These are phyloP conservation scores for Rhagonycha lutea DNA, from an alignment of 2,888 invertebrate species.

Conservation along the genomic window DNA sequence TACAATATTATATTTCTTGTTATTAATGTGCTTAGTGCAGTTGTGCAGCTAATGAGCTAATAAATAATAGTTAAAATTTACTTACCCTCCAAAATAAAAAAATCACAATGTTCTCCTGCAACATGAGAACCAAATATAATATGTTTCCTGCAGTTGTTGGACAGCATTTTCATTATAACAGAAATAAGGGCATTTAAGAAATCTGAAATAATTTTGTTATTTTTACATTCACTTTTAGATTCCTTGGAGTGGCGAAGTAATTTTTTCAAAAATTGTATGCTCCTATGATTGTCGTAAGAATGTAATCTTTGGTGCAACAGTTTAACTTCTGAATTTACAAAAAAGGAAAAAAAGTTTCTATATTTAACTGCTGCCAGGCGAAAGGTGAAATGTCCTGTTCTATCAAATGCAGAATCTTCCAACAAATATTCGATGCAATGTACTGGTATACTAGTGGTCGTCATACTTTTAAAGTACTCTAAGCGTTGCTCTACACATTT, in stretches of 20 bases:
- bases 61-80: background rate
- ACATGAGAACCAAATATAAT: conserved; percentile 13
- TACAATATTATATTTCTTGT: no score
- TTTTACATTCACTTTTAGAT: conserved; percentile 13
- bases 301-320: conserved; percentile 28
- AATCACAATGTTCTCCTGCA: conserved; percentile 3
- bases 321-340: conserved; percentile 51
- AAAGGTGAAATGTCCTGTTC: conserved; percentile 63
- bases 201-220: conserved; percentile 6
- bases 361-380: conserved; percentile 54
- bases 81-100: conserved; percentile 14
- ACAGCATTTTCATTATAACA: conserved; percentile 22
- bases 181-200: conserved; percentile 5
- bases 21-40: no score
- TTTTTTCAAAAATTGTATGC: conserved; percentile 31
- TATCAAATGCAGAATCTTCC: conserved; percentile 63
- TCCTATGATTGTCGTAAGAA: conserved; percentile 25
- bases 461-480: conserved; percentile 55
- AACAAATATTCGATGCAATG: conserved; percentile 60
- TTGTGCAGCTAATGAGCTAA: no score
- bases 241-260: conserved; percentile 32
- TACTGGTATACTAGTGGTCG: conserved; percentile 46
- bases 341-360: conserved; percentile 48
- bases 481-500: conserved; percentile 59
- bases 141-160: conserved; percentile 12